Base-by-base conservation (phyloP, 2,113 vertebrate genomes). In the Ia io region DNA sequence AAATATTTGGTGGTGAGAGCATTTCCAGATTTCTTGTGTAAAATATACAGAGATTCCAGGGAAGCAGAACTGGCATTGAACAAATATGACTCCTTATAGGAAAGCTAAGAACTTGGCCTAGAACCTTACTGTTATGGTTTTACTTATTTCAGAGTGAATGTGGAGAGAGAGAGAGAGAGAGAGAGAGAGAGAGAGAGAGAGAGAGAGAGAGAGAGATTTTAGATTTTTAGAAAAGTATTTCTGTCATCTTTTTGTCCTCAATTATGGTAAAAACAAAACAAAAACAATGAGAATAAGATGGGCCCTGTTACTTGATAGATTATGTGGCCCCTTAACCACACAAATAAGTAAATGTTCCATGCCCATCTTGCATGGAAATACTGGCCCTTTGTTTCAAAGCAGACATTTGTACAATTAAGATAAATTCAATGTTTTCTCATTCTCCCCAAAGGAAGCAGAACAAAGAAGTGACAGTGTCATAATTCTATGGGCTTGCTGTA, bases 1-100 rank as follows among this genome's bases (percentile, higher is more conserved):
- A 90, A 47, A 35, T 83, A 77, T 17, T 85, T 71, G 47, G 9
- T 76, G n/a, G 18, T 93, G 49, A 95, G 23, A 94, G 12, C 1
- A 23, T 35, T 85, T 53, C 44, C 63, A 28, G 95, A n/a, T 95
- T 79, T 90, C 13, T 30, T 76, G 3, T 84, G 44, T 79, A 40
- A 71, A 42, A 42, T 11, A 69, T 6, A 53, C 5, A 65, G 13
- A 63, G 23, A 32, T 80, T 74, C 23, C 30, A 71, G 7, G n/a
- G 35, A 88, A 85, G 28, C 22, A 65, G 18, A 37, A 2, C 7
- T 61, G 4, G 35, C n/a, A 63, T 25, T 53, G 12, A 59, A 91
- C 44, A 93, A 70, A 59, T 53, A 23, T 18, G 20, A 6, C 1
- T 67, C 7, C 56, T 93, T 35, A 49, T 25, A 63, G 9, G 44